A percentile compares a stretch with the other conserved stretches of the same genome.
These are phyloP conservation scores for Danio albolineatus DNA, from an alignment of 2,797 vertebrate genomes.

Conservation along the genomic window DNA sequence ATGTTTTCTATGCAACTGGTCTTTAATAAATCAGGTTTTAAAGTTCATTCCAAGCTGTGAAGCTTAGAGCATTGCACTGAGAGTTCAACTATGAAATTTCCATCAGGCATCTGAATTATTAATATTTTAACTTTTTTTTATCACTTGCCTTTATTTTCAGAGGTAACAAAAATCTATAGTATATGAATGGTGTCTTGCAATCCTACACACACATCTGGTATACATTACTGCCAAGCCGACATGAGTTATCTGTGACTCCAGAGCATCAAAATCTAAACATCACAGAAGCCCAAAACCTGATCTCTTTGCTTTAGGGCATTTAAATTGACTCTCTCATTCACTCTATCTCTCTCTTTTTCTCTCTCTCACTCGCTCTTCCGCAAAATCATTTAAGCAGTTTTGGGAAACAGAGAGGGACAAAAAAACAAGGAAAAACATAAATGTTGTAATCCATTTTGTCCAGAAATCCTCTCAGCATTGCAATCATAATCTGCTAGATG, in stretches of 20 bases:
- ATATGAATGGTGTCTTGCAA: background rate
- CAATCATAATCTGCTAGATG: conserved; percentile 66
- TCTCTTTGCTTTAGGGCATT: conserved; percentile 46
- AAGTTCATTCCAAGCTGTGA: conserved; percentile 30
- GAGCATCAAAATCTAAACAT: conserved; percentile 38
- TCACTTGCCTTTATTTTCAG: conserved; percentile 7
- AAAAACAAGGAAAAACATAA: conserved; percentile 26
- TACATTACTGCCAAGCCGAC: conserved; percentile 7
- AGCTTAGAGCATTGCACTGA: conserved; percentile 29
- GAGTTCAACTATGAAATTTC: conserved; percentile 40
- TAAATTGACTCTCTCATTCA: conserved; percentile 27
- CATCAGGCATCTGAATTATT: conserved; percentile 27
- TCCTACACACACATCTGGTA: background rate
- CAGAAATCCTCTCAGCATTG: conserved; percentile 76
- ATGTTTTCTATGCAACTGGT: conserved; percentile 22
- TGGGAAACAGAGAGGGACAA: conserved; percentile 41
- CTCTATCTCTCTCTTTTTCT: conserved; percentile 57
- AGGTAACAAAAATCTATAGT: background rate
- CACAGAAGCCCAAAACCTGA: conserved; percentile 61
- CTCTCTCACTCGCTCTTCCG: conserved; percentile 55
- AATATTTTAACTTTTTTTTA: background rate
- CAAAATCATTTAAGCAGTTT: conserved; percentile 74
- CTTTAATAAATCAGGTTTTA: conserved; percentile 14
- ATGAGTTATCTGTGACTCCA: conserved; percentile 49
- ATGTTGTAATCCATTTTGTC: conserved; percentile 74